Evolutionary conservation across 2,797 vertebrate genomes (phyloP), one percentile per base, ranked within the genome.

Genomic region (Phyllotis vaccarum): DNA sequence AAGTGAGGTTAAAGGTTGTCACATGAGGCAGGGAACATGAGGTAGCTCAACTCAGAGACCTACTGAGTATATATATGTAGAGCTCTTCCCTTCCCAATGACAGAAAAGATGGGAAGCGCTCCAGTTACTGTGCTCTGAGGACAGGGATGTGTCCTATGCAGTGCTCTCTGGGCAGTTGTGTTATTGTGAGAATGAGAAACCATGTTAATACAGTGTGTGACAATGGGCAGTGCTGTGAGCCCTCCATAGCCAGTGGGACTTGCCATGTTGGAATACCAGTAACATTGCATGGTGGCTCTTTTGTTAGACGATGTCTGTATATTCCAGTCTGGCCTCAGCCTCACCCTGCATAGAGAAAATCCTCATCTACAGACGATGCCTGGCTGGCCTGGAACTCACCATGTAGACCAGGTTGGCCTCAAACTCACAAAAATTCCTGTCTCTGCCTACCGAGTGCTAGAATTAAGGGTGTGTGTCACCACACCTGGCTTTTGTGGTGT

Each of bases 321-420:
- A n/a, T n/a, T n/a, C 75, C 31, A 0, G 10, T 37, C 43, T 0
- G 22, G 60, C 17, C 70, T 27, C 19, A 49, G 58, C 70, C 98
- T 98, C 95, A 99, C 99, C 99, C 99, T 82, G 99, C 99, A 64
- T 99, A 98, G 91, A 99, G 98, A 95, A 99, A 99, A 97, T 99
- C 99, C 98, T 99, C 99, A 0, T 99, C 99, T 97, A 99, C 99
- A n/a, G n/a, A n/a, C n/a, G n/a, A n/a, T n/a, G n/a, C n/a, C 34
- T 37, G 66, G 46, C 49, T 86, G 24, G 24, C 49, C 34, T 72
- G 64, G 62, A 52, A 68, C 62, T 86, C 34, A 54, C 46, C 14
- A 8, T 21, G 5, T 54, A 79, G 49, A 54, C 31, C 76, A 79
- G 31, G 31, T 17, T 79, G 49, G 31, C 49, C 49, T 79, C 19